phyloP scores from a whole-genome alignment of 2,888 invertebrate genomes.

The Geotrupes spiniger region DNA sequence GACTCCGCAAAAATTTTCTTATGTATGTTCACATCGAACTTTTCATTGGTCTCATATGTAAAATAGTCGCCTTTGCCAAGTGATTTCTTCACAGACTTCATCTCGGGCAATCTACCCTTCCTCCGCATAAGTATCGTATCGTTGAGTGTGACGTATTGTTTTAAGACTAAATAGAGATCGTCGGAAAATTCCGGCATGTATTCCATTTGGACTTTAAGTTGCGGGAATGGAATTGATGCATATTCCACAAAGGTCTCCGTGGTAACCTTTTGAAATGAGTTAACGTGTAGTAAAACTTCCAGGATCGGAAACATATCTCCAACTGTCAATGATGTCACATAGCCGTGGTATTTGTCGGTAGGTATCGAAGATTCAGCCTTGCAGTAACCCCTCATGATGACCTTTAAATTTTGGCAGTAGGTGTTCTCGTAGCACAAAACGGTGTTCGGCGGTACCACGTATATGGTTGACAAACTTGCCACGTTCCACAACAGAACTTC shows the following conservation, averaged over 20 bases:
- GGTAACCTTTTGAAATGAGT: slow-evolving; percentile 11
- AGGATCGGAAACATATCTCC: slow-evolving; percentile 17
- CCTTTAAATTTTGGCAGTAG: slow-evolving; percentile 8
- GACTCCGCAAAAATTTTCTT: slow-evolving; percentile 1
- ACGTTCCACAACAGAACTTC: slow-evolving; percentile 16
- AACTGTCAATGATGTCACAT: slow-evolving; percentile 4
- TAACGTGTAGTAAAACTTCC: slow-evolving; percentile 10
- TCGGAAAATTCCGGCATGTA: slow-evolving; percentile 9
- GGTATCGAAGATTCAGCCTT: slow-evolving; percentile 16
- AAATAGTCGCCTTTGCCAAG: slow-evolving; percentile 18
- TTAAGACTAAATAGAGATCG: slow-evolving; percentile 7
- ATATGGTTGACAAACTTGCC: neutral
- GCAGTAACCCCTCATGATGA: slow-evolving; percentile 18
- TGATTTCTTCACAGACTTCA: slow-evolving; percentile 15
- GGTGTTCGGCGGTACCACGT: slow-evolving; percentile 12
- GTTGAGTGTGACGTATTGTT: slow-evolving; percentile 8
- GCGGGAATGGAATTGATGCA: slow-evolving; percentile 9
- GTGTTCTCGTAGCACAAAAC: slow-evolving; percentile 3
- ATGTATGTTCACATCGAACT: slow-evolving; percentile 10
- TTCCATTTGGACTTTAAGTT: slow-evolving; percentile 7
- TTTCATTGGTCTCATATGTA: slow-evolving; percentile 15
- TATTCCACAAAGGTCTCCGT: slow-evolving; percentile 16
- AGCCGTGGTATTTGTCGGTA: slow-evolving; percentile 17
- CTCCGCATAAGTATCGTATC: slow-evolving; percentile 16
- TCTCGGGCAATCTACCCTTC: slow-evolving; percentile 14